Conservation (phyloP, 2,797 vertebrate genomes). For the Synaphobranchus kaupii region DNA sequence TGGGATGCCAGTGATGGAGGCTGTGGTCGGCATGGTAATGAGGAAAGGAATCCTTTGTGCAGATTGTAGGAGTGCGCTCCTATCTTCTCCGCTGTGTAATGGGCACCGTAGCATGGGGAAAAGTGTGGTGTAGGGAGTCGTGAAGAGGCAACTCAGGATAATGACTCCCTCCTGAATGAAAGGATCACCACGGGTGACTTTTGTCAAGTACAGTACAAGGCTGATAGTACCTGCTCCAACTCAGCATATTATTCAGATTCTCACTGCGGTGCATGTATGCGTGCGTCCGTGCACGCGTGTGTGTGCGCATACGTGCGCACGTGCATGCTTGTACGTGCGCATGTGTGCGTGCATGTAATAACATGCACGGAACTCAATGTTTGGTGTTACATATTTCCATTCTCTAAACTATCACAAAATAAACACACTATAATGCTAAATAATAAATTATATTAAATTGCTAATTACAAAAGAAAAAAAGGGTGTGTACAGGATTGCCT, state of each 20-base stretch:
- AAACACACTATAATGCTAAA: not conserved
- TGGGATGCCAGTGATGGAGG: not conserved
- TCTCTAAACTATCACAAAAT: not conserved
- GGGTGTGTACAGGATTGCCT: not conserved
- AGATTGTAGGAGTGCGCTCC: not conserved
- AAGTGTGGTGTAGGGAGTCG: not conserved
- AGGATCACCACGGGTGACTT: not conserved
- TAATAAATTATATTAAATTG: not conserved
- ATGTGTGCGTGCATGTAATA: not conserved
- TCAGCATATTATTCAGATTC: not conserved
- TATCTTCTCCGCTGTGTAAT: not conserved
- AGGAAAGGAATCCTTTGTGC: not conserved
- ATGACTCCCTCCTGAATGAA: slow-evolving; percentile 4
- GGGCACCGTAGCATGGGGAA: not conserved
- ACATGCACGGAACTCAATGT: not conserved
- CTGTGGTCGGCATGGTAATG: not conserved
- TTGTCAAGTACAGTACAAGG: not conserved
- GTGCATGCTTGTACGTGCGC: too few relatives aligned
- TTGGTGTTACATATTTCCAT: not conserved
- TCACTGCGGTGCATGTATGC: not conserved
- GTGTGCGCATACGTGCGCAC: not conserved
- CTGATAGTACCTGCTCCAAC: not conserved
- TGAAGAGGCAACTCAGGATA: not conserved
- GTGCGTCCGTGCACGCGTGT: not conserved
- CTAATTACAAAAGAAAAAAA: not conserved